Evolutionary conservation across 1,140 invertebrate genomes (phyloP).

Genomic region (Amphibalanus amphitrite): DNA sequence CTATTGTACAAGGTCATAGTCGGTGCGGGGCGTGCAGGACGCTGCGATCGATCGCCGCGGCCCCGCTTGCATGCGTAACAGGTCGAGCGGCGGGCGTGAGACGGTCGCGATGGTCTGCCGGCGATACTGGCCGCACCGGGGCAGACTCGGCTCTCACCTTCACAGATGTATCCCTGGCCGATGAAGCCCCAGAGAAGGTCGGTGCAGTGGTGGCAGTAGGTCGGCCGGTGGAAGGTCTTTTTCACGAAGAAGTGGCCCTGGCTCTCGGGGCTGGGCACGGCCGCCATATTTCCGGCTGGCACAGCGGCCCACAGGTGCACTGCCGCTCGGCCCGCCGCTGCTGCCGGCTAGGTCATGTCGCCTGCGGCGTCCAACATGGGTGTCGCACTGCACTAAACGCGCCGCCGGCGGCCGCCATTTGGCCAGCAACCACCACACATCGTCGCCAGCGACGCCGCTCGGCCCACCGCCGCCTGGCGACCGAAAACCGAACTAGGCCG

Average conservation of each 20-base stretch:
- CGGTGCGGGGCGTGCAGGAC: too few species aligned
- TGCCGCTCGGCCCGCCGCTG: too few species aligned
- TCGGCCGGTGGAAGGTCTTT: slow-evolving; percentile 99
- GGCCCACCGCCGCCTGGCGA: neutral
- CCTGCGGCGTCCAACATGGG: neutral
- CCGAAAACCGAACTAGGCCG: neutral
- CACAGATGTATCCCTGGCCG: slow-evolving; percentile 96
- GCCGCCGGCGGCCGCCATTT: neutral
- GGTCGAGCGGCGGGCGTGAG: too few species aligned
- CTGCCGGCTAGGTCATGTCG: neutral
- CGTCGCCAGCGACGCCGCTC: neutral
- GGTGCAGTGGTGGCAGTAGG: slow-evolving; percentile 98
- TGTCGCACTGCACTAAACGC: neutral
- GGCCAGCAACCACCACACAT: neutral
- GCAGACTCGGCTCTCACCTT: slow-evolving; percentile 56
- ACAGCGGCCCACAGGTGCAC: too few species aligned
- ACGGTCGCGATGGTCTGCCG: too few species aligned
- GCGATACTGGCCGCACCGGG: neutral
- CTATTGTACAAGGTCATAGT: too few species aligned
- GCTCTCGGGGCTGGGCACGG: slow-evolving; percentile 18
- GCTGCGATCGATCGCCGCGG: too few species aligned
- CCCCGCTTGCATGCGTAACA: too few species aligned
- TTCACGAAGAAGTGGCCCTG: slow-evolving; percentile 97
- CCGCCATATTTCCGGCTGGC: slow-evolving; percentile 4
- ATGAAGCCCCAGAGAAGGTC: slow-evolving; percentile 99